Evolutionary conservation across 2,113 vertebrate species (phyloP).

Genomic region (Carlito syrichta): DNA sequence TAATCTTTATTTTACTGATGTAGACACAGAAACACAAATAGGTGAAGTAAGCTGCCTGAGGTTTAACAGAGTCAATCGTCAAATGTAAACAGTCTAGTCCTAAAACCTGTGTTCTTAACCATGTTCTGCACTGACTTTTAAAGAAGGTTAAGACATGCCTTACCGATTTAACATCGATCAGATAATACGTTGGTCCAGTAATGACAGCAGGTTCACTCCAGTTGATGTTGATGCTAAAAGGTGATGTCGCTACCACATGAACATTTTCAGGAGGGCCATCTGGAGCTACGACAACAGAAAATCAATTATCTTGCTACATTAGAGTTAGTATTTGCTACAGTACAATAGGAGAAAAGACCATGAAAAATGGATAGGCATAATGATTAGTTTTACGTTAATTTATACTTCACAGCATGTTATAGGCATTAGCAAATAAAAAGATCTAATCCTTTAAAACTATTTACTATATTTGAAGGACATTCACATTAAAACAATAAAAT

Average conservation of each 20-base stretch:
- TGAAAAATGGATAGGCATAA: conserved; percentile 18
- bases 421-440: background rate
- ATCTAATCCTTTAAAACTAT: background rate
- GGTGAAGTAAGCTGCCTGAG: background rate
- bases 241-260: conserved; percentile 84
- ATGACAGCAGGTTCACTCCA: conserved; percentile 91
- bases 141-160: conserved; percentile 60
- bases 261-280: conserved; percentile 90
- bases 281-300: conserved; percentile 85
- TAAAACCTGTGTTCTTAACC: background rate
- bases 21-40: background rate
- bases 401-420: background rate
- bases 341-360: background rate
- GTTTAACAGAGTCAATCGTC: background rate
- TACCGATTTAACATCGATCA: conserved; percentile 88
- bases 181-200: conserved; percentile 93
- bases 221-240: conserved; percentile 86
- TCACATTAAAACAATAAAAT: background rate
- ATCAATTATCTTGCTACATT: background rate
- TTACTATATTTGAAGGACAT: background rate
- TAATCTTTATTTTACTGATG: background rate
- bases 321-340: background rate
- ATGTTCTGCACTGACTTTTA: background rate
- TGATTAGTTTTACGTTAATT: conserved; percentile 39
- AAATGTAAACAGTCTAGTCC: background rate